These are phyloP conservation scores for Microplitis manilae DNA, from an alignment of 2,888 invertebrate species.

Conservation along the genomic window DNA sequence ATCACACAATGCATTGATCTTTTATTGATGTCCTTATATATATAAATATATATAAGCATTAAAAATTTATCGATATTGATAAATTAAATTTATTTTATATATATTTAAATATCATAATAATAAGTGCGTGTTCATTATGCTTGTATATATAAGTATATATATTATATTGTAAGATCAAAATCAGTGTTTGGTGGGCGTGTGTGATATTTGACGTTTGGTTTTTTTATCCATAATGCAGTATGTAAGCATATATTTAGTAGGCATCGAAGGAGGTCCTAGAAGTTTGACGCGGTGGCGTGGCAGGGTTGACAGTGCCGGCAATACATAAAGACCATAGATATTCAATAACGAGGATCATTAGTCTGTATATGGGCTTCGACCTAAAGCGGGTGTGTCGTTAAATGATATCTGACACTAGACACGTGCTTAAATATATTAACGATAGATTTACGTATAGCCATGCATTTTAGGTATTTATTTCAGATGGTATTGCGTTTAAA, in stretches of 20 bases:
- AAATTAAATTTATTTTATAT: slow-evolving; percentile 5
- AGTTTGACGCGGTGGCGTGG: slow-evolving; percentile 25
- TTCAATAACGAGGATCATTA: slow-evolving; percentile 70
- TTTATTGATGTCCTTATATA: too few species aligned
- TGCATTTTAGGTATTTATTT: neutral
- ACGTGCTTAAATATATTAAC: slow-evolving; percentile 62
- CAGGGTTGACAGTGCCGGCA: slow-evolving; percentile 60
- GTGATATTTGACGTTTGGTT: neutral
- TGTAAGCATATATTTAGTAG: slow-evolving; percentile 66
- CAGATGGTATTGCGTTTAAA: too few species aligned
- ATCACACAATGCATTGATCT: too few species aligned
- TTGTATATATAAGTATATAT: slow-evolving; percentile 1
- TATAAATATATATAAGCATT: too few species aligned
- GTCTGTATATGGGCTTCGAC: slow-evolving; percentile 39
- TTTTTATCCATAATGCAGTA: slow-evolving; percentile 60
- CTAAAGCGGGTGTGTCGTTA: slow-evolving; percentile 48
- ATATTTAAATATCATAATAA: neutral
- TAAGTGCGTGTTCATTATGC: neutral
- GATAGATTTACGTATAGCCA: slow-evolving; percentile 38
- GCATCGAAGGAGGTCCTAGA: slow-evolving; percentile 59
- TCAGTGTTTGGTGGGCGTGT: neutral
- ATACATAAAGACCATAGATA: slow-evolving; percentile 58
- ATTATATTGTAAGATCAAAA: neutral
- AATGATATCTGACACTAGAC: slow-evolving; percentile 67
- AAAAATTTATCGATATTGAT: neutral